These are phyloP conservation scores for Parus major DNA, from an alignment of 2,113 vertebrate species.

Conservation along the genomic window DNA sequence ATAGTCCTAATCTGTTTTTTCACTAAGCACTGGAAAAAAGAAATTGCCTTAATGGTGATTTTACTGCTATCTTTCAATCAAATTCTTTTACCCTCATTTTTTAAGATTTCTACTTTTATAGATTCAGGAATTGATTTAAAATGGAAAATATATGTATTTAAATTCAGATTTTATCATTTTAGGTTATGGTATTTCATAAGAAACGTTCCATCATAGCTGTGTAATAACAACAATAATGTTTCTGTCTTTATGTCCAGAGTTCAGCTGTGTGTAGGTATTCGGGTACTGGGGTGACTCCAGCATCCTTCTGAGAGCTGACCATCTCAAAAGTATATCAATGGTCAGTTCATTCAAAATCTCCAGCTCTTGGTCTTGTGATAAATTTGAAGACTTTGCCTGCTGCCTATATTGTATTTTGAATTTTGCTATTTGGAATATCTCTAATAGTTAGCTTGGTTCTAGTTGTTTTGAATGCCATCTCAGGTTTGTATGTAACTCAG, in stretches of 20 bases:
- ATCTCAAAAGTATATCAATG: neutral
- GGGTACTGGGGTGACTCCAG: neutral
- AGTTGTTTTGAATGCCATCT: neutral
- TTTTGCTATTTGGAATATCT: neutral
- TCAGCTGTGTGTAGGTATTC: neutral
- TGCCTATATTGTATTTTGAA: neutral
- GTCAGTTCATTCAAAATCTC: neutral
- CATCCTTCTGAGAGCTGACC: neutral
- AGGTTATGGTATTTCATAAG: neutral
- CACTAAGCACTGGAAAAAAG: neutral
- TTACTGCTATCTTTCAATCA: neutral
- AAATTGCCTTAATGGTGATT: neutral
- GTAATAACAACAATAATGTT: neutral
- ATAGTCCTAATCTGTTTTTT: neutral
- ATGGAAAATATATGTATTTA: neutral
- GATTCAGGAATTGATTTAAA: neutral
- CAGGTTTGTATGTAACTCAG: neutral
- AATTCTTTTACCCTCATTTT: neutral
- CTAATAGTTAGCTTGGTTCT: neutral
- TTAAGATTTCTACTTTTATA: neutral
- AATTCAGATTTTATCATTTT: neutral
- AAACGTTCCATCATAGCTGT: neutral
- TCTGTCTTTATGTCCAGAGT: neutral
- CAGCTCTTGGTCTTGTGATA: neutral
- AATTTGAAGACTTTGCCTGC: neutral